phyloP scores from a whole-genome alignment of 2,888 invertebrate genomes.

The Abscondita cerata region DNA sequence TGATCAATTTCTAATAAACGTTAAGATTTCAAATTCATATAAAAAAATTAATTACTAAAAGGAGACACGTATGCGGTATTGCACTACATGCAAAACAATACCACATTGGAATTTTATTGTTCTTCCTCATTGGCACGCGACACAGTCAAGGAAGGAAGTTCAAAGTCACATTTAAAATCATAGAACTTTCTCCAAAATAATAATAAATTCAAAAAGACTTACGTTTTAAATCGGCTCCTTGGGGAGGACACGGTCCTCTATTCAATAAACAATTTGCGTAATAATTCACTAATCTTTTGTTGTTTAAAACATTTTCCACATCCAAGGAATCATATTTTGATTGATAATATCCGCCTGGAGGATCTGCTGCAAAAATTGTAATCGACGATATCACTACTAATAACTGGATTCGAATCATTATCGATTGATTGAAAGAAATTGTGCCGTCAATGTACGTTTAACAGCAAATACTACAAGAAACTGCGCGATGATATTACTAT shows the following conservation, averaged over 20 bases:
- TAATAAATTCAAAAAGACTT: conserved; percentile 57
- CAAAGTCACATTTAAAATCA: too few relatives aligned
- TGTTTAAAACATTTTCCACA: conserved; percentile 71
- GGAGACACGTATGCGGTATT: too few relatives aligned
- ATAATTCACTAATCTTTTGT: conserved; percentile 71
- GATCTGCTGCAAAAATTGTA: conserved; percentile 20
- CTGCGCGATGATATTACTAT: conserved; percentile 8
- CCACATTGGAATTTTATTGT: too few relatives aligned
- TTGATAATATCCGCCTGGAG: conserved; percentile 54
- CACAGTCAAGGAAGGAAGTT: too few relatives aligned
- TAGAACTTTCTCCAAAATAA: background rate
- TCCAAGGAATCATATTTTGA: conserved; percentile 74
- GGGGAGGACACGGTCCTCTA: conserved; percentile 73
- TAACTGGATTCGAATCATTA: conserved; percentile 14
- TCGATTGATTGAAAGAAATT: conserved; percentile 7
- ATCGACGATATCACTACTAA: conserved; percentile 6
- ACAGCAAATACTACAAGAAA: background rate
- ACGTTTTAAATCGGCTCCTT: conserved; percentile 76
- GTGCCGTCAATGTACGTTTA: conserved; percentile 1
- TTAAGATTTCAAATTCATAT: too few relatives aligned
- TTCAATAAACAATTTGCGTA: conserved; percentile 75
- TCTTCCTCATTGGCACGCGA: too few relatives aligned
- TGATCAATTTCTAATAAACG: too few relatives aligned
- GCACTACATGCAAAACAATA: too few relatives aligned
- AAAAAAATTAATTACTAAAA: too few relatives aligned